Percentiles rank a stretch among this genome's conserved stretches.
Evolutionary conservation across 2,888 invertebrate genomes (phyloP).

Genomic region (Liodrosophila aerea): DNA sequence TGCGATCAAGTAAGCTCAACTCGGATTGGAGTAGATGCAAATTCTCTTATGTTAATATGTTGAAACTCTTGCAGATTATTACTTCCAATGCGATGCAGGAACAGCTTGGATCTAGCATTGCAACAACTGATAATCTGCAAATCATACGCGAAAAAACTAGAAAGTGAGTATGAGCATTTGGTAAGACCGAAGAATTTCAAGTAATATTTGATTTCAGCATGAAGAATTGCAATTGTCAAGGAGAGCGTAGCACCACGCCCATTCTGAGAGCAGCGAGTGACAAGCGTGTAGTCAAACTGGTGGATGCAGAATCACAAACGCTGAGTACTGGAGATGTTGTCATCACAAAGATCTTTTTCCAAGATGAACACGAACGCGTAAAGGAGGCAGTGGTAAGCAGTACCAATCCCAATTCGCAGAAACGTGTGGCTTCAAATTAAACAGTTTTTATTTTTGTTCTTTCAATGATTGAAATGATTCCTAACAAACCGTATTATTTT

Average conservation of each 20-base stretch:
- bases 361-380: conserved; percentile 84
- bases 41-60: not conserved
- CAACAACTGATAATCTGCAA: conserved; percentile 81
- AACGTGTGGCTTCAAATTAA: conserved; percentile 76
- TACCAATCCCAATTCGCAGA: conserved; percentile 81
- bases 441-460: conserved; percentile 18
- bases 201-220: too few species aligned
- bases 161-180: conserved; percentile 80
- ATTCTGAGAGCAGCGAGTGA: conserved; percentile 60
- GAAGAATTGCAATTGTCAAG: conserved; percentile 80
- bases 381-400: conserved; percentile 84
- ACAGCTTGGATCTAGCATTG: conserved; percentile 79
- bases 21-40: not conserved
- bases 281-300: conserved; percentile 69
- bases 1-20: conserved; percentile 83
- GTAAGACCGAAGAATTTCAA: too few species aligned
- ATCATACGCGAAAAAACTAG: conserved; percentile 81
- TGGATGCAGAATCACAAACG: conserved; percentile 89
- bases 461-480: conserved; percentile 57
- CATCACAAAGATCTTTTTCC: conserved; percentile 90
- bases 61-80: conserved; percentile 67
- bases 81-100: conserved; percentile 80
- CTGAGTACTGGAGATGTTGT: conserved; percentile 96
- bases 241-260: conserved; percentile 75
- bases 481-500: conserved; percentile 66